Evolutionary conservation across 2,888 invertebrate species (phyloP), one percentile per base, ranked within the genome.

Genomic region (Netelia inedita): DNA sequence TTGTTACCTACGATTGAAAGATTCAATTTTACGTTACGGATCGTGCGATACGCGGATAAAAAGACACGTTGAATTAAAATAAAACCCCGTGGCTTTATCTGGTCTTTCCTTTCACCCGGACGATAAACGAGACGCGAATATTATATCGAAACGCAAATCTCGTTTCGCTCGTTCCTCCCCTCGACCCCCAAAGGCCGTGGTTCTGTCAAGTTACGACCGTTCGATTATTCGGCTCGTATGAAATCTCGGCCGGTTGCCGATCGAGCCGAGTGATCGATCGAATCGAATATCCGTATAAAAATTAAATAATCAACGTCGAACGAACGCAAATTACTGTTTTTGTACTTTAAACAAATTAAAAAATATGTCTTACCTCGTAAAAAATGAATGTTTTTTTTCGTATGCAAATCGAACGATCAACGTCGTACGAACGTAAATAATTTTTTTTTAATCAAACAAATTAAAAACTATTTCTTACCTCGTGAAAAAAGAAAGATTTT

Each of bases 21-120:
- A 46, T 46, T 46, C 46, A 14, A 46, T 46, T 46, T 46, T 14
- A 14, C 46, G 46, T 14, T 46, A 10, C 14, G 46, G 14, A 46
- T 46, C 14, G 46, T 46, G 10, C 35, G 61, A 23, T 23, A 28
- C 23, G 23, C 23, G 19, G 14, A 61, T 61, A 14, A n/a, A 79
- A 71, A 71, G 59, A 21, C 35, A n/a, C 43, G 16, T 41, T 19
- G 53, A 53, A 76, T 76, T 78, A 61, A 72, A 69, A 69, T 73
- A 76, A 35, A 72, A 11, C 66, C 53, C 55, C 46, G 76, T 78
- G 35, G 35, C 8, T 35, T 84, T 81, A 78, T 35, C 68, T 68
- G 78, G 76, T 81, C 65, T 81, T 79, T 68, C 84, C 84, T 81
- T 84, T 84, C 84, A 84, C 84, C 73, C 69, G 53, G 50, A 78